These are phyloP conservation scores for Mactra quadrangularis DNA, from an alignment of 1,140 invertebrate genomes.

Conservation along the genomic window DNA sequence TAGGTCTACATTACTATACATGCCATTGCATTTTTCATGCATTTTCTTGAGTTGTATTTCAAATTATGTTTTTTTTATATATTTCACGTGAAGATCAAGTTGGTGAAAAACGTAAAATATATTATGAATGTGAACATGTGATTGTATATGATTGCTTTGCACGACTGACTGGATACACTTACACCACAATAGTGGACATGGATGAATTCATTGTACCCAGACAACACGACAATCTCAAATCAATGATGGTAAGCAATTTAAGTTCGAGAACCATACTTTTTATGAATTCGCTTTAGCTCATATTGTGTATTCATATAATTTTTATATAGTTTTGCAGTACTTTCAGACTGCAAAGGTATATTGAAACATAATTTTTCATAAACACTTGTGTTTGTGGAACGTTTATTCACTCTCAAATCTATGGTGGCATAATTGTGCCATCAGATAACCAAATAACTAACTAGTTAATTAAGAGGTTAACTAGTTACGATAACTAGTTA, in stretches of 20 bases:
- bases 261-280: too few species aligned
- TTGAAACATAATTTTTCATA: too few species aligned
- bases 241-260: conserved; percentile 42
- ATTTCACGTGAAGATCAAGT: background rate
- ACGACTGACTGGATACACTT: conserved; percentile 19
- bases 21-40: background rate
- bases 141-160: conserved; percentile 28
- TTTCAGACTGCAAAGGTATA: too few species aligned
- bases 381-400: too few species aligned
- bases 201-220: conserved; percentile 31
- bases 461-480: too few species aligned
- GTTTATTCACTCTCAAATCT: too few species aligned
- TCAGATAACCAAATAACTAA: too few species aligned
- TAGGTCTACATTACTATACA: background rate
- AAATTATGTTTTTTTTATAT: background rate
- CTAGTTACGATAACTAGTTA: too few species aligned
- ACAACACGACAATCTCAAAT: background rate
- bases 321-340: too few species aligned
- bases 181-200: conserved; percentile 19
- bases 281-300: too few species aligned
- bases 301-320: too few species aligned
- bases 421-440: too few species aligned
- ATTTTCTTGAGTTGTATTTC: background rate
- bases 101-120: background rate
- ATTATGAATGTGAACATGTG: conserved; percentile 33